Base-by-base conservation (phyloP, 2,113 vertebrate species). In the Hucho hucho region DNA sequence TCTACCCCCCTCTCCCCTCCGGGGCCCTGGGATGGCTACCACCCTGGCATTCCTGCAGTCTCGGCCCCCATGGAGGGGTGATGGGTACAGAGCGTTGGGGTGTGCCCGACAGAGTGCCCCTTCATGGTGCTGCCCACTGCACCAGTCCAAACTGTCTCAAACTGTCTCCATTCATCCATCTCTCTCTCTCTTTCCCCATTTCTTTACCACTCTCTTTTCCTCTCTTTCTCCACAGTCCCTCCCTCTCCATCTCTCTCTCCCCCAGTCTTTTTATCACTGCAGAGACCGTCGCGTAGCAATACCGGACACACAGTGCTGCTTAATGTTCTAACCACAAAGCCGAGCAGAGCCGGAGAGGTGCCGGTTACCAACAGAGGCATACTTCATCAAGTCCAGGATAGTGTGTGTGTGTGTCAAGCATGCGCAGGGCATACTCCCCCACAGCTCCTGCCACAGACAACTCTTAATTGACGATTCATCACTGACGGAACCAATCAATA, bases 381-480 rank as follows among this genome's bases (percentile, higher is more conserved):
- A 53, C 49, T 53, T 18, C 49, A 53, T 53, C 16, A 53, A 5
- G 49, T 14, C 49, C 16, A 14, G 16, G 49, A 5, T 53, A 53
- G 49, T 14, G 47, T 64, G 4, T 26, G 25, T 53, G 13, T 18
- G 3, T 53, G 49, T 53, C 3, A 18, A 53, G 49, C 49, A 53
- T 53, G 16, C 16, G 86, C 91, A 20, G 88, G 86, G 87, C 86
- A 85, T 79, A 76, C 82, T 89, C 84, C 75, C 82, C 61, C 37
- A 80, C 28, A 81, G 84, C 80, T 43, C 37, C 84, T 76, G 87
- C 81, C 84, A 72, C 37, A 76, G 43, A 43, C 9, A 43, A 43
- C 83, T 88, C 87, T 43, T 92, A 89, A 91, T 90, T 93, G 89
- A 84, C 84, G 89, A 93, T 92, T 91, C 88, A 91, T 89, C 89